Conservation (phyloP, 2,888 invertebrate species). For the Tipula vernalis region DNA sequence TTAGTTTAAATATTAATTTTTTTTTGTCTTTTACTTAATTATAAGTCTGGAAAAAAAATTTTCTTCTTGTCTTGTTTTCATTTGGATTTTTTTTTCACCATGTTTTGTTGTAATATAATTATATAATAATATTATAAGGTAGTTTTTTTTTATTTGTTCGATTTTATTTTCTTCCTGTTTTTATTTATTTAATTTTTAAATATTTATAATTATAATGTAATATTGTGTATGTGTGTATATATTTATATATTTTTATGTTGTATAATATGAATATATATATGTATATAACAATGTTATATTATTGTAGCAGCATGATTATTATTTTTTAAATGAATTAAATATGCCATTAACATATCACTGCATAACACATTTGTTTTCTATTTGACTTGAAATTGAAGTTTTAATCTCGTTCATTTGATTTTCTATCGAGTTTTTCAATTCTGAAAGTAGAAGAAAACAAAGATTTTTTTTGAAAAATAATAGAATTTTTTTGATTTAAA, state of each 20-base stretch:
- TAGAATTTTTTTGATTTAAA: background rate
- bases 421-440: conserved; percentile 94
- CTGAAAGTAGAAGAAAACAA: conserved; percentile 48
- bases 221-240: background rate
- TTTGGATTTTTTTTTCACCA: background rate
- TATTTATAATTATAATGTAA: background rate
- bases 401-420: conserved; percentile 94
- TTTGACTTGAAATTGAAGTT: conserved; percentile 48
- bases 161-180: conserved; percentile 6
- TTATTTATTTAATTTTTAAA: background rate
- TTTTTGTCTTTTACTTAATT: conserved; percentile 9
- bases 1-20: conserved; percentile 14
- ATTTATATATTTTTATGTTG: background rate
- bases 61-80: conserved; percentile 5
- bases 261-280: background rate
- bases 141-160: background rate
- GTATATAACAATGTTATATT: conserved; percentile 6
- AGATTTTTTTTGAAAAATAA: background rate
- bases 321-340: background rate
- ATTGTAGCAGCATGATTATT: background rate
- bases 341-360: conserved; percentile 50
- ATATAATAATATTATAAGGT: conserved; percentile 4
- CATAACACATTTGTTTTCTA: conserved; percentile 93
- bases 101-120: conserved; percentile 9
- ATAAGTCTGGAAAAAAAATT: background rate